A percentile compares a stretch with the other conserved stretches of the same genome.
These are phyloP conservation scores for Pristionchus exspectatus DNA, from an alignment of 2,888 invertebrate species.

Conservation along the genomic window DNA sequence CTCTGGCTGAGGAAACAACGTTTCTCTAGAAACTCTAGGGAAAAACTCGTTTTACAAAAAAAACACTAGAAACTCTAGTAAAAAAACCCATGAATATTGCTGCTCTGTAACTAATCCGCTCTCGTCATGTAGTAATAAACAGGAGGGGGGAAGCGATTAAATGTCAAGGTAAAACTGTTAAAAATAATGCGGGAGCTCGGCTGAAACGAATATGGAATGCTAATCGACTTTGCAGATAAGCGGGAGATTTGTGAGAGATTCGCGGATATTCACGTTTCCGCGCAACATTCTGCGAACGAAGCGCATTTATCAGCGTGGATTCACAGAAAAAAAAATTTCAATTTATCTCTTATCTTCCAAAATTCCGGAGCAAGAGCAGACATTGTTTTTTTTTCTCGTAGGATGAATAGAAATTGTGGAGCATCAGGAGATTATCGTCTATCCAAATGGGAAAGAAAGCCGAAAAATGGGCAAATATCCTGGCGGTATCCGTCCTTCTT, in stretches of 20 bases:
- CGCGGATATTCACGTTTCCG: neutral
- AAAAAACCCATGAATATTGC: neutral
- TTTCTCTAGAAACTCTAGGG: neutral
- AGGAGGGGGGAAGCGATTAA: neutral
- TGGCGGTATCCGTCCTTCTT: neutral
- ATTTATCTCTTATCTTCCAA: neutral
- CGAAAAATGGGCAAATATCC: neutral
- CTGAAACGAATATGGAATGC: neutral
- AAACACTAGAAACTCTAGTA: neutral
- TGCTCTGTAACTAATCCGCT: neutral
- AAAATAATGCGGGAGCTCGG: neutral
- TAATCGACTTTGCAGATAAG: constrained; percentile 7
- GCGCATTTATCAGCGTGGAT: neutral
- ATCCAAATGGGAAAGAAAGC: neutral
- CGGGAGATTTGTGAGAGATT: neutral
- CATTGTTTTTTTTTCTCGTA: neutral
- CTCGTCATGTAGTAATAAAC: neutral
- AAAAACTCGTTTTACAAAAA: too few species aligned
- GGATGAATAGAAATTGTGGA: neutral
- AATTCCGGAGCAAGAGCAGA: neutral
- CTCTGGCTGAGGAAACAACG: neutral
- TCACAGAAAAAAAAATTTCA: neutral
- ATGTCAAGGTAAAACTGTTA: neutral
- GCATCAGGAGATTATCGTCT: constrained; percentile 11
- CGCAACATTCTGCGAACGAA: neutral